phyloP scores from a whole-genome alignment of 2,888 invertebrate genomes.

The Tetheella fluctuosa region DNA sequence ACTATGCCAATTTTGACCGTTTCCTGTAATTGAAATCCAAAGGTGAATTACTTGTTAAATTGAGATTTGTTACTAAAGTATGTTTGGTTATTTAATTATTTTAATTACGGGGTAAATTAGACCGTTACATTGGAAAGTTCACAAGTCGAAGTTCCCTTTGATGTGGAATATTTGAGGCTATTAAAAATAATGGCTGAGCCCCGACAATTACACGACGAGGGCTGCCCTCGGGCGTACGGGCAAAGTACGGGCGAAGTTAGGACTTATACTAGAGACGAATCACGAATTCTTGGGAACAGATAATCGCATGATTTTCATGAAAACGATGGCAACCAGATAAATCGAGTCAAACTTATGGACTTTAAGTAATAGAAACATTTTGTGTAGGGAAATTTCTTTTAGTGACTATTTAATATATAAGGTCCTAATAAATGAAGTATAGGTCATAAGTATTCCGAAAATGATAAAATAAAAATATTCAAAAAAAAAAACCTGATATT shows the following conservation, averaged over 20 bases:
- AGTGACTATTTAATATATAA: not conserved
- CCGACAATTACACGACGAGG: not conserved
- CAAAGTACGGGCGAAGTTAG: not conserved
- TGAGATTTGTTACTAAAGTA: conserved; percentile 26
- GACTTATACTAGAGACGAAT: not conserved
- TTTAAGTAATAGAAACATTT: not conserved
- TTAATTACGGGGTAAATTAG: conserved; percentile 25
- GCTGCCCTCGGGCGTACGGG: not conserved
- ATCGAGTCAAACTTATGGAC: not conserved
- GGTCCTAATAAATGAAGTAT: too few species aligned
- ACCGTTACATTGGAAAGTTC: conserved; percentile 9
- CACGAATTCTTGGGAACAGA: not conserved
- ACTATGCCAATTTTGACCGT: conserved; percentile 38
- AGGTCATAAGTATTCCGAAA: too few species aligned
- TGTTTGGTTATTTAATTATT: conserved; percentile 32
- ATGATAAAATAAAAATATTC: too few species aligned
- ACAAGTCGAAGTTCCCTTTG: not conserved
- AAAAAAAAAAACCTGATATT: too few species aligned
- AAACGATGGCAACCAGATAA: not conserved
- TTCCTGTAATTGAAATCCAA: conserved; percentile 26
- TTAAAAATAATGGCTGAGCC: conserved; percentile 1
- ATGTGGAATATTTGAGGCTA: conserved; percentile 12
- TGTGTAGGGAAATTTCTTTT: not conserved
- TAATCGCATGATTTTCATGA: not conserved
- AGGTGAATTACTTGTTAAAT: conserved; percentile 23